Evolutionary conservation across 2,113 vertebrate species (phyloP).

Genomic region (Lethenteron reissneri): DNA sequence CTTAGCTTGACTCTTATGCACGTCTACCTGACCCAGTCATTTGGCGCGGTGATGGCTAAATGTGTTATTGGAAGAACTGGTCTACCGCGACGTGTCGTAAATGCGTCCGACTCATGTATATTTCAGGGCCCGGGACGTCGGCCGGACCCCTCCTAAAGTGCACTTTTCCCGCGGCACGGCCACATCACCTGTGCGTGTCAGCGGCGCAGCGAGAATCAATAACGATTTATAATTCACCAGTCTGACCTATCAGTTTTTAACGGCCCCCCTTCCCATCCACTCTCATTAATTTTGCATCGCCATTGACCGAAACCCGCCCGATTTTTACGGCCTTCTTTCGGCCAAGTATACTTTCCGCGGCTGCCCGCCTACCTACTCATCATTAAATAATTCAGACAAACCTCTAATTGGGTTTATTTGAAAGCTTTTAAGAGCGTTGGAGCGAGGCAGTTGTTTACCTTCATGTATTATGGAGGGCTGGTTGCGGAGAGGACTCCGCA

Average conservation of each 20-base stretch:
- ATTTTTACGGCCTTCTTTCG: conserved; percentile 31
- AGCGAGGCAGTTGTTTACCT: neutral
- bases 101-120: too few species aligned
- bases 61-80: too few species aligned
- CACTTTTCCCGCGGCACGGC: too few species aligned
- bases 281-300: conserved; percentile 44
- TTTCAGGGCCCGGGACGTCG: too few species aligned
- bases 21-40: too few species aligned
- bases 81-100: too few species aligned
- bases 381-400: conserved; percentile 6
- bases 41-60: too few species aligned
- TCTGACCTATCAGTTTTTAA: conserved; percentile 27
- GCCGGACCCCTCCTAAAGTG: too few species aligned
- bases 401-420: conserved; percentile 5
- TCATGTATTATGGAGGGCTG: too few species aligned
- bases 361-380: neutral
- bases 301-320: conserved; percentile 42
- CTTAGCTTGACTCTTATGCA: too few species aligned
- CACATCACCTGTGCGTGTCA: neutral
- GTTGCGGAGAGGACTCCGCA: too few species aligned
- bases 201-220: conserved; percentile 25
- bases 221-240: conserved; percentile 40
- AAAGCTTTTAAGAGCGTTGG: conserved; percentile 6
- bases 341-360: conserved; percentile 13
- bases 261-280: conserved; percentile 20